Percentiles rank a stretch among this genome's conserved stretches.
phyloP scores from a whole-genome alignment of 2,797 vertebrate species.

The Schizothorax lantsangensis region DNA sequence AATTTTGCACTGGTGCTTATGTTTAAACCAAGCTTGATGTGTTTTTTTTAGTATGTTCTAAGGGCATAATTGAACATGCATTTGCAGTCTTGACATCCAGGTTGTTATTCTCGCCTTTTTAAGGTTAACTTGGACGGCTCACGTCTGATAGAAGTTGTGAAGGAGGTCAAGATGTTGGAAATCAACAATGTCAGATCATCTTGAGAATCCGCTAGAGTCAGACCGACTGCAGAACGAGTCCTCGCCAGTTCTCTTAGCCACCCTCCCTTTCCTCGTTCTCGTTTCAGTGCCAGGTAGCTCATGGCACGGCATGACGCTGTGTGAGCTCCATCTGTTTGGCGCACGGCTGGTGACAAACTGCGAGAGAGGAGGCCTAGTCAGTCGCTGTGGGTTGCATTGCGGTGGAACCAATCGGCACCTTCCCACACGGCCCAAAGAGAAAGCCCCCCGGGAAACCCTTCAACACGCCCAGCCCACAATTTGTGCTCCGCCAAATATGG shows the following conservation, averaged over 20 bases:
- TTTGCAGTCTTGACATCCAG: not conserved
- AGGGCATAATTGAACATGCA: not conserved
- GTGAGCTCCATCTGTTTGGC: slow-evolving; percentile 59
- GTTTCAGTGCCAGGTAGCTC: slow-evolving; percentile 44
- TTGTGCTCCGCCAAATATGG: slow-evolving; percentile 9
- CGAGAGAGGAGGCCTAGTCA: slow-evolving; percentile 39
- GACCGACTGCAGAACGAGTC: not conserved
- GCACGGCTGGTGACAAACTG: slow-evolving; percentile 31
- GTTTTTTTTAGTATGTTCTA: not conserved
- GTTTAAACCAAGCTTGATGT: slow-evolving; percentile 7
- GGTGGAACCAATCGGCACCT: slow-evolving; percentile 53
- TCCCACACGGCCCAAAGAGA: slow-evolving; percentile 45
- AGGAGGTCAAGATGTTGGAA: not conserved
- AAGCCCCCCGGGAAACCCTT: slow-evolving; percentile 39
- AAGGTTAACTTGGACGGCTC: not conserved
- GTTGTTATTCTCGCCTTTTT: not conserved
- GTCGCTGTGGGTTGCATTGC: slow-evolving; percentile 43
- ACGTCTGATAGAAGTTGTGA: not conserved
- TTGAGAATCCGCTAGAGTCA: slow-evolving; percentile 4
- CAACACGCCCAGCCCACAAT: not conserved
- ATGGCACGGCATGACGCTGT: slow-evolving; percentile 31
- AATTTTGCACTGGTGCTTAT: not conserved
- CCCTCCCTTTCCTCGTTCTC: not conserved
- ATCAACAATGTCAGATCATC: not conserved
- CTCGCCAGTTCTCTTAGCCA: slow-evolving; percentile 2